Base-by-base conservation (phyloP, 2,797 vertebrate genomes). In the Parauchenoglanis ngamensis region DNA sequence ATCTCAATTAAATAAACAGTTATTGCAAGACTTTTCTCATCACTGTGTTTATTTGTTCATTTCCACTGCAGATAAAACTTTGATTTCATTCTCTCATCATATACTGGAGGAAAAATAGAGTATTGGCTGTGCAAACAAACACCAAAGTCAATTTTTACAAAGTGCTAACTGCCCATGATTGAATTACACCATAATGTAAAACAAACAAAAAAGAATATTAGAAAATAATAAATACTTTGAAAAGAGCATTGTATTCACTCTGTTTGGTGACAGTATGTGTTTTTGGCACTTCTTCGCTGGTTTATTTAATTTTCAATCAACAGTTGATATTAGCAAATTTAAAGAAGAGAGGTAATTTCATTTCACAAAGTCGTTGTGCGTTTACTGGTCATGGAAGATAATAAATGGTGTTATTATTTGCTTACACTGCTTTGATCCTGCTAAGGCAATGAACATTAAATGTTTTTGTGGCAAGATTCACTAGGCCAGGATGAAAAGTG, bases 1-100 rank as follows among this genome's bases (percentile, higher is more conserved):
- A 91, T 93, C 91, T 86, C 92, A 93, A 95, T 95, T 93, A 93
- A 94, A 95, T 95, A 91, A 92, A 85, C 91, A 93, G 92, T 94
- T 96, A 95, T 94, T 94, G 93, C 94, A 83, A 82, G 87, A 93
- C 90, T 94, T 94, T 94, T 92, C 94, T 94, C 87, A 91, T 95
- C 90, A 93, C 92, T 90, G 92, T 93, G 92, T 93, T 94, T 95
- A 94, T 94, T 92, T 92, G 88, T 92, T 94, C 90, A 90, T 85
- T 91, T 92, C 91, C 91, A 82, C 89, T 88, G 92, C 86, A 73
- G 90, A 93, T 94, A 92, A 95, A 94, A 92, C 91, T 92, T 85
- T 91, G 87, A 91, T 92, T 90, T 83, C 85, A 67, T 88, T 93
- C 85, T 92, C 82, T 87, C 44, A 84, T 54, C 83, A 86, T 77